Evolutionary conservation across 2,113 vertebrate species (phyloP).

Genomic region (Salvator merianae): DNA sequence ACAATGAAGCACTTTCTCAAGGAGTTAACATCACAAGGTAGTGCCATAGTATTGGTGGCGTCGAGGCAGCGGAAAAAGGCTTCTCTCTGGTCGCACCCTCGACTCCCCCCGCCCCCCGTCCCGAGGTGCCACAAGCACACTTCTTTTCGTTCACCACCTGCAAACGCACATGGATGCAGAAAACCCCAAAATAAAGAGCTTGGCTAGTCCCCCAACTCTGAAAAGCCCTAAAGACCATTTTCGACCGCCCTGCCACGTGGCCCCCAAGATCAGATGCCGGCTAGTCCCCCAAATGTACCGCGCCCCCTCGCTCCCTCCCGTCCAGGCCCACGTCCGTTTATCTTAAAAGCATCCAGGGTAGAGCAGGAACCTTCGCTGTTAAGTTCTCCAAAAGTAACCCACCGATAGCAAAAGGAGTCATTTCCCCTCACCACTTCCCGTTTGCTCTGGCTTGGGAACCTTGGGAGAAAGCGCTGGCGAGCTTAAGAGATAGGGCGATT

Average conservation of each 20-base stretch:
- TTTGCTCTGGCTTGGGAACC: background rate
- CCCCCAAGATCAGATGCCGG: background rate
- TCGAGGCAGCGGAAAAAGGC: background rate
- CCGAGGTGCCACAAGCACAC: too few relatives aligned
- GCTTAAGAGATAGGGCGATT: background rate
- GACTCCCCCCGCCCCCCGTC: too few relatives aligned
- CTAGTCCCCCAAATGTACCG: too few relatives aligned
- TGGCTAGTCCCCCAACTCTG: background rate
- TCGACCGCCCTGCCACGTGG: conserved; percentile 4
- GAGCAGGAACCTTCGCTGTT: background rate
- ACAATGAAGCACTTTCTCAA: conserved; percentile 40
- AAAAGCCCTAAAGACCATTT: background rate
- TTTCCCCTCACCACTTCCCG: too few relatives aligned
- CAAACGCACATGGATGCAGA: background rate
- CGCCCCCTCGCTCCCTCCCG: background rate
- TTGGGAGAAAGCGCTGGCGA: too few relatives aligned
- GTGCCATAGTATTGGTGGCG: conserved; percentile 32
- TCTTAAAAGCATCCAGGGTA: background rate
- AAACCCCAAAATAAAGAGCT: background rate
- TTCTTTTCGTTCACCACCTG: background rate
- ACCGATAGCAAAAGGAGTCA: too few relatives aligned
- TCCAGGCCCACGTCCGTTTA: too few relatives aligned
- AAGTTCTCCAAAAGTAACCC: too few relatives aligned
- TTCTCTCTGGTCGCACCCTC: background rate
- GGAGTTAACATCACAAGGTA: conserved; percentile 2